phyloP scores from a whole-genome alignment of 2,113 vertebrate genomes.

The Tretioscincus oriximinensis region DNA sequence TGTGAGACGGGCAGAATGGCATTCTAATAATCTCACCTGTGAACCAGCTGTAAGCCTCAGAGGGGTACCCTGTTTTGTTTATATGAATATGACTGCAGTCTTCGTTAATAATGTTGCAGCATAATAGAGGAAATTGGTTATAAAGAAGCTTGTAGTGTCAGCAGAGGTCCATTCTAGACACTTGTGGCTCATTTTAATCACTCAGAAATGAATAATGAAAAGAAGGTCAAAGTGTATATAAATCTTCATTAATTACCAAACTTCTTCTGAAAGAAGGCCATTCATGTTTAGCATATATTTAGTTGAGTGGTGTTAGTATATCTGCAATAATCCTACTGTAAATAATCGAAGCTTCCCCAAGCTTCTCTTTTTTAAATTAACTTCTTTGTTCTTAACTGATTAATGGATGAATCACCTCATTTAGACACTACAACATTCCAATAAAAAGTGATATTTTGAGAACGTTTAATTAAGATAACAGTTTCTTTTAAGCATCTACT shows the following conservation, averaged over 20 bases:
- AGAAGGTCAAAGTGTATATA: conserved; percentile 26
- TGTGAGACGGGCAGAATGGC: too few species aligned
- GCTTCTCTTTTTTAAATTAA: conserved; percentile 31
- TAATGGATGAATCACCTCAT: conserved; percentile 29
- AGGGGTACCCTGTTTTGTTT: too few species aligned
- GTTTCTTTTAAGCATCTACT: background rate
- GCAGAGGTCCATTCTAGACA: background rate
- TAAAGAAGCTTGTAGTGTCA: background rate
- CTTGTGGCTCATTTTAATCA: background rate
- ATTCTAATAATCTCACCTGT: too few species aligned
- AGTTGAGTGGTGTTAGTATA: conserved; percentile 15
- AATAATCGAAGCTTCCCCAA: conserved; percentile 30
- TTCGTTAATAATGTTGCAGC: conserved; percentile 32
- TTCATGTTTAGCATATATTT: background rate
- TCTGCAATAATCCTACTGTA: conserved; percentile 18
- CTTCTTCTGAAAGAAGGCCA: background rate
- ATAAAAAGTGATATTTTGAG: conserved; percentile 4
- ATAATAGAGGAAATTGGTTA: accelerated
- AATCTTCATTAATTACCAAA: conserved; percentile 21
- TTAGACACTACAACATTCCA: conserved; percentile 9
- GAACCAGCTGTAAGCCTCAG: too few species aligned
- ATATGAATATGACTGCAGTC: too few species aligned
- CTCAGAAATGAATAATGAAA: background rate
- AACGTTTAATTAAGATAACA: conserved; percentile 22
- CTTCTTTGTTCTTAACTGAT: conserved; percentile 15